phyloP scores from a whole-genome alignment of 2,113 vertebrate species.

The Odobenus rosmarus region DNA sequence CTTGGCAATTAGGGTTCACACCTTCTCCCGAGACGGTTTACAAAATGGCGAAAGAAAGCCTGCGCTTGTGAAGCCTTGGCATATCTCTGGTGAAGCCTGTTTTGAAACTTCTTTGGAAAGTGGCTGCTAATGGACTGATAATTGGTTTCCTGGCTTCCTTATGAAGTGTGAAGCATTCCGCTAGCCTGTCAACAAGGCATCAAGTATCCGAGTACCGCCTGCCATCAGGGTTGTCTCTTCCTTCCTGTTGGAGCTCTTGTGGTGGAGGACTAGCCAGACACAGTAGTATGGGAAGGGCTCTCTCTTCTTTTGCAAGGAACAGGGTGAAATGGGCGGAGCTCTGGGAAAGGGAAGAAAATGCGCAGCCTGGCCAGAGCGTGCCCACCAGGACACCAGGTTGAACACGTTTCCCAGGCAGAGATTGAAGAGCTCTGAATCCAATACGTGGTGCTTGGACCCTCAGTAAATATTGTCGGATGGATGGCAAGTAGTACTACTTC shows the following conservation, averaged over 20 bases:
- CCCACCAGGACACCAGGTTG: neutral
- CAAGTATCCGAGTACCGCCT: neutral
- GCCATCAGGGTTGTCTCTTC: constrained; percentile 27
- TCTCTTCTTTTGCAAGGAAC: neutral
- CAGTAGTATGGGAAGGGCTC: neutral
- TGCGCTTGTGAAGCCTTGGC: neutral
- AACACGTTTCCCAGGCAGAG: neutral
- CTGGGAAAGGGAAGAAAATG: neutral
- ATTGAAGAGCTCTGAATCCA: neutral
- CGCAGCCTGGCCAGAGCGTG: neutral
- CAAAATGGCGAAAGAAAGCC: neutral
- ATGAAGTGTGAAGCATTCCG: constrained; percentile 71
- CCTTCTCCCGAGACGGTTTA: neutral
- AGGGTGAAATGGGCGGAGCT: neutral
- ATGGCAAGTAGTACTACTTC: neutral
- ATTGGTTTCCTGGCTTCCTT: constrained; percentile 76
- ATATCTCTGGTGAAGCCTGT: constrained; percentile 53
- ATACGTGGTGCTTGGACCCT: fast-evolving
- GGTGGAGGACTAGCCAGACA: neutral
- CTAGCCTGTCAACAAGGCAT: constrained; percentile 68
- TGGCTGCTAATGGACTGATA: constrained; percentile 78
- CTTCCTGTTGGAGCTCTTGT: neutral
- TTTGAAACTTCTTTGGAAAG: constrained; percentile 68
- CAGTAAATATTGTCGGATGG: neutral
- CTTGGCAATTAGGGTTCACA: constrained; percentile 49